Percentiles rank a stretch among this genome's conserved stretches.
Conservation (phyloP, 2,888 invertebrate genomes). For the Epirrita christyi region DNA sequence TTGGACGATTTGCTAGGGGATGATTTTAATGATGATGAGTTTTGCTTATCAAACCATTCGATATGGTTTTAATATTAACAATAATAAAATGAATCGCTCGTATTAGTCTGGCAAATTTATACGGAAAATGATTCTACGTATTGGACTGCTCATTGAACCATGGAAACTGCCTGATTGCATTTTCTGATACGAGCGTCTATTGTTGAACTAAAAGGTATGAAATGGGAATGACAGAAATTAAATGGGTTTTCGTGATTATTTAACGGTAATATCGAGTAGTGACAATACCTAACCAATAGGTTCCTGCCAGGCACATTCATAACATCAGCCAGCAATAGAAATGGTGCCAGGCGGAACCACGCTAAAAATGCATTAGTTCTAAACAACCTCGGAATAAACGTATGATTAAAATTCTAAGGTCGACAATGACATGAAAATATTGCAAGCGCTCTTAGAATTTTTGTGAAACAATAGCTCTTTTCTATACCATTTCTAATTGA, state of each 20-base stretch:
- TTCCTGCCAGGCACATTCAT: background rate
- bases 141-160: conserved; percentile 1
- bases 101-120: background rate
- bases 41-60: too few relatives aligned
- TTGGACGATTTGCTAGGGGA: background rate
- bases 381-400: conserved; percentile 19
- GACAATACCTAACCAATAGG: too few relatives aligned
- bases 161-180: conserved; percentile 12
- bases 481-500: too few relatives aligned
- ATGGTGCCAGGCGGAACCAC: conserved; percentile 28
- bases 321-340: background rate
- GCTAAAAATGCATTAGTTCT: conserved; percentile 12
- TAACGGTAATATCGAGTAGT: too few relatives aligned
- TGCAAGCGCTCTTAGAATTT: conserved; percentile 34
- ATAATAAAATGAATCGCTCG: too few relatives aligned
- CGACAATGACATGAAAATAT: conserved; percentile 45
- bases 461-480: too few relatives aligned
- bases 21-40: too few relatives aligned
- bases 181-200: too few relatives aligned
- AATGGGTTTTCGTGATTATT: too few relatives aligned
- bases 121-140: conserved; percentile 1
- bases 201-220: too few relatives aligned
- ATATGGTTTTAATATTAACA: too few relatives aligned
- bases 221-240: too few relatives aligned
- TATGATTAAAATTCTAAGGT: conserved; percentile 68